Evolutionary conservation across 2,888 invertebrate genomes (phyloP).

Genomic region (Drosophila mimica): DNA sequence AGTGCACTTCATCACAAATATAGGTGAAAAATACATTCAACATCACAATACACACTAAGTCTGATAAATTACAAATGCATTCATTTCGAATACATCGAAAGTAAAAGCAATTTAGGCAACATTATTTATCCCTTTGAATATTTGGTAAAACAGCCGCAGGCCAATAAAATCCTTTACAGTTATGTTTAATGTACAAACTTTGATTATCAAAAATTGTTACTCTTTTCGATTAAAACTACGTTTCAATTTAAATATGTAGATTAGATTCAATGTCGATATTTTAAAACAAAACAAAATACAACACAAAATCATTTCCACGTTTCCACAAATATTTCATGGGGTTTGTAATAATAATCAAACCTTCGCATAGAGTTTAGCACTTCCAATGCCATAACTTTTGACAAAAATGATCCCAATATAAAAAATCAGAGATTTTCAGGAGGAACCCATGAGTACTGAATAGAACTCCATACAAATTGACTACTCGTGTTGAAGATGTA

Average conservation of each 20-base stretch:
- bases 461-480: neutral
- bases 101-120: neutral
- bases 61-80: neutral
- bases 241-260: too few species aligned
- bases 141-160: neutral
- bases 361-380: neutral
- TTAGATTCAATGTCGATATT: neutral
- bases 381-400: neutral
- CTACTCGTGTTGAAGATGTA: neutral
- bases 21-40: neutral
- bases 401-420: neutral
- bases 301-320: too few species aligned
- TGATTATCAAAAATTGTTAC: neutral
- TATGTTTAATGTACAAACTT: too few species aligned
- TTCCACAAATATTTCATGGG: neutral
- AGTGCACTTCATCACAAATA: conserved; percentile 16
- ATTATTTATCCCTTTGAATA: neutral
- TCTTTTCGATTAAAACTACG: neutral
- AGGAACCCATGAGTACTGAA: neutral
- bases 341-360: neutral
- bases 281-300: neutral
- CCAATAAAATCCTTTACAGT: neutral
- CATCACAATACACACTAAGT: neutral
- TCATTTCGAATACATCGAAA: neutral
- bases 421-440: neutral